These are phyloP conservation scores for Parauchenoglanis punctatus DNA, from an alignment of 2,797 vertebrate species.

Conservation along the genomic window DNA sequence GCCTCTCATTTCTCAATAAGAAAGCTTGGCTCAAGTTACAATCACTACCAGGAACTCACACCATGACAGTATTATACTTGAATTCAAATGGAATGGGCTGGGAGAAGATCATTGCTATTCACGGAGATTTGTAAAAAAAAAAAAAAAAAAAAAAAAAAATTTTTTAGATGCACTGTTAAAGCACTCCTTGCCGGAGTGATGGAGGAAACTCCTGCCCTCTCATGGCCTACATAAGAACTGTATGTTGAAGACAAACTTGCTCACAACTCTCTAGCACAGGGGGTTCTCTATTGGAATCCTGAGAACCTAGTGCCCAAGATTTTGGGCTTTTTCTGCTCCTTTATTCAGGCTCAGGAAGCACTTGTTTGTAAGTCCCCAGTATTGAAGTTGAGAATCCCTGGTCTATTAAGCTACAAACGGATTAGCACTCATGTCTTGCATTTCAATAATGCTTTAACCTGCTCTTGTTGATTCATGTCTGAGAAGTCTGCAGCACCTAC, in stretches of 20 bases:
- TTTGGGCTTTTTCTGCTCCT: neutral
- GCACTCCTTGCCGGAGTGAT: neutral
- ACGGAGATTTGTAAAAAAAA: neutral
- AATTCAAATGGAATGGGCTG: neutral
- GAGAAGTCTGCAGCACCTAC: neutral
- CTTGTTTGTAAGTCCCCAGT: neutral
- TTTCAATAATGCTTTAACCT: conserved; percentile 11
- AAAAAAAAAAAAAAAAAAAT: neutral
- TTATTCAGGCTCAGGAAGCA: neutral
- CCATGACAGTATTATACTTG: neutral
- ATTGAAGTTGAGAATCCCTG: neutral
- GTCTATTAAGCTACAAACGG: neutral
- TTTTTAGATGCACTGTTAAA: neutral
- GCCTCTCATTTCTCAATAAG: conserved; percentile 9
- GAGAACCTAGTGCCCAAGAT: neutral
- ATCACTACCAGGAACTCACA: conserved; percentile 9
- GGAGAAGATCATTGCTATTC: neutral
- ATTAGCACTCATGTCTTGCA: conserved; percentile 18
- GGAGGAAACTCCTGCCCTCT: conserved; percentile 42
- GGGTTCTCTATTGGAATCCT: neutral
- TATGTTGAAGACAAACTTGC: conserved; percentile 4
- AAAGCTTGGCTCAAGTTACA: conserved; percentile 15
- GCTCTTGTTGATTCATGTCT: conserved; percentile 35
- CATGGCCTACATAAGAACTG: conserved; percentile 19
- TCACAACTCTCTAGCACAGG: neutral